A percentile compares a stretch with the other conserved stretches of the same genome.
Evolutionary conservation across 2,113 vertebrate species (phyloP).

Genomic region (Colius striatus): DNA sequence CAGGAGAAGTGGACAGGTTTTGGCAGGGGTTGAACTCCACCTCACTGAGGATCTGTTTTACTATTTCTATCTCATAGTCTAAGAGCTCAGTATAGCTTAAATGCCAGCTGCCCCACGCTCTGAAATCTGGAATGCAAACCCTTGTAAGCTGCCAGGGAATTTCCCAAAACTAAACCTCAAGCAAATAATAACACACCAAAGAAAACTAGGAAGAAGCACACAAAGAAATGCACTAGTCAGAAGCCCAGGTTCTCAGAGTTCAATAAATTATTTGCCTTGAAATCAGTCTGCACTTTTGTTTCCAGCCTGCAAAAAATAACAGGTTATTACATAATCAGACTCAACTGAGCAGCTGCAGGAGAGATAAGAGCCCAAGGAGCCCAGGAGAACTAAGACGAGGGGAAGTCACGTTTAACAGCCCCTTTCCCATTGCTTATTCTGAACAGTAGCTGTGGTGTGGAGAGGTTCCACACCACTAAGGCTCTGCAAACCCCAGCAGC

Average conservation of each 20-base stretch:
- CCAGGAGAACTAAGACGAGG: neutral
- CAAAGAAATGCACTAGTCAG: neutral
- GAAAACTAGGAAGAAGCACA: neutral
- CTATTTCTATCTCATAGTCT: neutral
- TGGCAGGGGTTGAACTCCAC: neutral
- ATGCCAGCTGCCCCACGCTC: neutral
- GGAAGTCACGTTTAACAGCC: neutral
- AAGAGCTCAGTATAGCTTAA: neutral
- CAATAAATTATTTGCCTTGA: neutral
- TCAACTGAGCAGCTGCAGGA: neutral
- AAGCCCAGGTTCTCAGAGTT: neutral
- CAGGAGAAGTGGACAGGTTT: neutral
- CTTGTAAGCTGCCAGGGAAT: neutral
- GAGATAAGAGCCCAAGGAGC: neutral
- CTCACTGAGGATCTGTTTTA: neutral
- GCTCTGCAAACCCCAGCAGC: neutral
- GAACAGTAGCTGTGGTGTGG: neutral
- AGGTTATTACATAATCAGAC: neutral
- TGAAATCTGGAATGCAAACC: neutral
- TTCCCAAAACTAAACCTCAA: conserved; percentile 11
- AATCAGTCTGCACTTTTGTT: neutral
- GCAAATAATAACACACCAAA: neutral
- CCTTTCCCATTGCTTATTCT: neutral
- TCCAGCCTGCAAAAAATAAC: neutral
- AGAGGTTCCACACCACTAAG: neutral